Conservation (phyloP, 92 coral and sea anemone species). For the Umimayanthus kanabou region DNA sequence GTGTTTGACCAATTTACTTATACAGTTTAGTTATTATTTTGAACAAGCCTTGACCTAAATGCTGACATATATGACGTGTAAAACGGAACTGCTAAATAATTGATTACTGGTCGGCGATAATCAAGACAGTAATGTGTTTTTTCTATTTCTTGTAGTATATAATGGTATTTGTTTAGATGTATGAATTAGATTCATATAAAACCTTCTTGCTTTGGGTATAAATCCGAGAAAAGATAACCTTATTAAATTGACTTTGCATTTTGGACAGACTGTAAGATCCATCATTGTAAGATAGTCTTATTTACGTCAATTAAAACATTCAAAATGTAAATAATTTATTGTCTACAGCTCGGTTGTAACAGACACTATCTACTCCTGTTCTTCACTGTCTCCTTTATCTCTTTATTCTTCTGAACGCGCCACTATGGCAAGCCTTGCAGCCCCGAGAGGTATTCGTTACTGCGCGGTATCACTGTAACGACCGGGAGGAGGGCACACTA, state of each 20-base stretch:
- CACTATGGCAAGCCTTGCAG: not conserved
- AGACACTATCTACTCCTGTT: no score
- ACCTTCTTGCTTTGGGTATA: not conserved
- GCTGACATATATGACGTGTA: conserved; percentile 12
- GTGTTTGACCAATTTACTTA: not conserved
- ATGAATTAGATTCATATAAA: not conserved
- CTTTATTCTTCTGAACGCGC: not conserved
- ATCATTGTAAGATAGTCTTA: conserved; percentile 24
- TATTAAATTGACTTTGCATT: conserved; percentile 1
- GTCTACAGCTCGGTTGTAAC: not conserved
- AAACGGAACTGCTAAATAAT: not conserved
- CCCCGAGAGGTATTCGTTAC: not conserved
- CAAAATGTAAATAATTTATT: conserved; percentile 2
- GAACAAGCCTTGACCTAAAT: not conserved
- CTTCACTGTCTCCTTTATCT: not conserved
- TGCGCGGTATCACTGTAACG: not conserved
- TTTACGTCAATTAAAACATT: conserved; percentile 37
- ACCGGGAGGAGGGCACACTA: conserved; percentile 7
- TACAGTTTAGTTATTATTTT: not conserved
- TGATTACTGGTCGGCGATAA: conserved; percentile 5
- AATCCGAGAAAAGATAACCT: not conserved
- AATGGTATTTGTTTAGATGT: not conserved
- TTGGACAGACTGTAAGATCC: not conserved
- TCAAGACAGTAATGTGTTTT: not conserved
- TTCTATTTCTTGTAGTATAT: conserved; percentile 6